Base-by-base conservation (phyloP, 2,113 vertebrate species). In the Boleophthalmus pectinirostris region DNA sequence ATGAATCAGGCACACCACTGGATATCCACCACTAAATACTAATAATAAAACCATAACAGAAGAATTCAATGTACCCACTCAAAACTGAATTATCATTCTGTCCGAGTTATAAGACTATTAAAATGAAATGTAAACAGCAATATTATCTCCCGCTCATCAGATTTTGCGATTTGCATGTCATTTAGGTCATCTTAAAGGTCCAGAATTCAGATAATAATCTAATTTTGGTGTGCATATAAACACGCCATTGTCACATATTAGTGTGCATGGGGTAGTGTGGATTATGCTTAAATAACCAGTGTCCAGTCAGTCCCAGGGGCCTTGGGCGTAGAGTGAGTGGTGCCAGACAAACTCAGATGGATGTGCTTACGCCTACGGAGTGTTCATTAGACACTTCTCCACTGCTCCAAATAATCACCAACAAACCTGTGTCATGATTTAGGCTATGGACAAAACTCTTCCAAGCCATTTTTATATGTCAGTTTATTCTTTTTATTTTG, bases 261-360 rank as follows among this genome's bases (percentile, higher is more conserved):
- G 13, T 2, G 18, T 35, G 29, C 1, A 14, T 16, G 6, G 3
- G 47, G 58, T 70, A 63, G 64, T 65, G 56, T 51, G 64, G 47
- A 72, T 74, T 43, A 76, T 82, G 45, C 57, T 80, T 49, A 84
- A 65, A 80, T 80, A 16, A 76, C 49, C 79, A 63, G 16, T 20
- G 16, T 16, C 60, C 21, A 4, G 38, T 68, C 54, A 56, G 5
- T 61, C 58, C 21, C 74, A 58, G 68, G 24, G 68, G 75, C 76
- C 60, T 66, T 70, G 69, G 49, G 24, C 1, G 56, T 56, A 70
- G 80, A 89, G 72, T 85, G 84, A 83, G 74, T 86, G 68, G 81
- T 29, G 80, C 71, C 86, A 87, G 69, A 82, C 77, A 85, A 86
- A 88, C 56, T 89, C 65, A 70, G 67, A 79, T 70, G 61, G 67